Evolutionary conservation across 2,888 invertebrate genomes (phyloP), one percentile per base, ranked within the genome.

Genomic region (Agonopterix subpropinquella): DNA sequence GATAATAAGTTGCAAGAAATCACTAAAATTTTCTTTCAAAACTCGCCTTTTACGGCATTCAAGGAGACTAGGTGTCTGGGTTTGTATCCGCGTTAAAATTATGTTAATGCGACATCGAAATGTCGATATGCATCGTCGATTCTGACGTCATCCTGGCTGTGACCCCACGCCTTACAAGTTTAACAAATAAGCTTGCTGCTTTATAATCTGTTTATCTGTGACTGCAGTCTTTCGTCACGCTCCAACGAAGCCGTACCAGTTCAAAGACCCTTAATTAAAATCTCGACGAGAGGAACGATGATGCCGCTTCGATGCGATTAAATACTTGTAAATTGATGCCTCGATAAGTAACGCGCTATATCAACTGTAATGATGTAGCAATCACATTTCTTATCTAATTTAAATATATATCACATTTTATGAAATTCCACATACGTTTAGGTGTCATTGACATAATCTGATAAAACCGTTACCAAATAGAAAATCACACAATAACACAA

Each of bases 211-310:
- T 37, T 7, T 8, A 28, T 28, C 37, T 13, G 45, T 37, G 18
- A 15, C 46, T 50, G 57, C 51, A 53, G 45, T 49, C 50, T 54
- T 49, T 48, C 58, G 64, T 61, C 54, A 66, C 70, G 69, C 67
- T 63, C 61, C 69, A 69, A 58, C 57, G 61, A 56, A 55, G 54
- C 53, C 55, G 56, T 11, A 36, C 11, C 64, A 62, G 77, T 76
- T 77, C 77, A 78, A 71, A 73, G 74, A 76, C 73, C 74, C 68
- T 69, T 72, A 61, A 68, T 68, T 71, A 67, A 64, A 67, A 72
- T 70, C 66, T 63, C 64, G 42, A 49, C 57, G 63, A 64, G 61
- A 63, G 61, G 62, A 65, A 59, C 63, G 59, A 58, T 52, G 60
- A 57, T 55, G 62, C 61, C 64, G 66, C 61, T 64, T 64, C 39